phyloP scores from a whole-genome alignment of 1,140 invertebrate species.

The Bombyx mandarina region DNA sequence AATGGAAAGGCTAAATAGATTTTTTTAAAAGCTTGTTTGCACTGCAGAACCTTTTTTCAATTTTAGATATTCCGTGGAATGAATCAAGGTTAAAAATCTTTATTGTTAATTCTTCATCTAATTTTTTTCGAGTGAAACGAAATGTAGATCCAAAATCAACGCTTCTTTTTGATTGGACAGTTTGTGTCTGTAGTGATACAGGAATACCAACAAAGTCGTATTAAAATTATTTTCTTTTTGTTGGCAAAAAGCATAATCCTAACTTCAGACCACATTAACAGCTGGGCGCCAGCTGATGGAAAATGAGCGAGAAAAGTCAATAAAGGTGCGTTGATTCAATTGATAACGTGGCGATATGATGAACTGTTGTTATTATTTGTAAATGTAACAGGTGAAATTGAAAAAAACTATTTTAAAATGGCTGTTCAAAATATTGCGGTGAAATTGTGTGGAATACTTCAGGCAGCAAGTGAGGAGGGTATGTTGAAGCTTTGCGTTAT shows the following conservation, averaged over 20 bases:
- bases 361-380: constrained; percentile 24
- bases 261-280: constrained; percentile 47
- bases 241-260: constrained; percentile 35
- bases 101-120: no score
- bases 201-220: no score
- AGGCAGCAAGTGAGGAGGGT: constrained; percentile 49
- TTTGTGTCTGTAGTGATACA: no score
- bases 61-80: no score
- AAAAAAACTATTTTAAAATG: constrained; percentile 25
- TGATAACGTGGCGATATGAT: constrained; percentile 27
- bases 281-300: constrained; percentile 66
- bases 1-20: no score
- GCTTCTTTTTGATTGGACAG: constrained; percentile 31
- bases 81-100: no score
- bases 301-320: constrained; percentile 56
- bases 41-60: no score
- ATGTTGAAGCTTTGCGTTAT: constrained; percentile 1
- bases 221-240: constrained; percentile 18
- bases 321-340: constrained; percentile 33
- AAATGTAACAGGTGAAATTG: constrained; percentile 26
- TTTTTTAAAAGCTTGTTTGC: no score
- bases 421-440: constrained; percentile 61
- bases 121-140: constrained; percentile 11
- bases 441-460: constrained; percentile 62
- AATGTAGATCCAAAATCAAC: constrained; percentile 19